Evolutionary conservation across 2,888 invertebrate genomes (phyloP).

Genomic region (Sinotaia quadrata): DNA sequence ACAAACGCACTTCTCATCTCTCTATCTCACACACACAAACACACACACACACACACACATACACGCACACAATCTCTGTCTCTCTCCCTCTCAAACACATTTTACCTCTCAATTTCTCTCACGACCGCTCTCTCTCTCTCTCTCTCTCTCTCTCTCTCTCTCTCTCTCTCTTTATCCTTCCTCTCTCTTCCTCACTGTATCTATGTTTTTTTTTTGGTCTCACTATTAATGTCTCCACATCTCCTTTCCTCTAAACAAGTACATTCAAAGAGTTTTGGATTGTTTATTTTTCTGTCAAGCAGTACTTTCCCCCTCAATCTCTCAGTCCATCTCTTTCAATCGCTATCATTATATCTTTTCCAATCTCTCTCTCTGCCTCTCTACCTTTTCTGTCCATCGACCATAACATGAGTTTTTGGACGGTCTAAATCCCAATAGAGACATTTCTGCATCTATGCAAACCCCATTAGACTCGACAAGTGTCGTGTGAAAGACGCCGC

Average conservation of each 20-base stretch:
- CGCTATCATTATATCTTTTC: background rate
- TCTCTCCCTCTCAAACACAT: background rate
- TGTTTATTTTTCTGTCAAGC: background rate
- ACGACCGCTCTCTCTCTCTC: background rate
- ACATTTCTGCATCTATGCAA: no score
- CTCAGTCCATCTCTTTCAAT: background rate
- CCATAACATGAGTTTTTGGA: no score
- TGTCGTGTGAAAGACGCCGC: no score
- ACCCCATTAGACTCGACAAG: no score
- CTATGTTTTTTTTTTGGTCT: background rate
- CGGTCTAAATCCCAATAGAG: no score
- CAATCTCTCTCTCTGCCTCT: background rate
- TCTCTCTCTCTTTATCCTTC: background rate
- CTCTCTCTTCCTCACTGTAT: background rate
- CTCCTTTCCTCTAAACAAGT: background rate
- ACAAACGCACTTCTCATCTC: no score
- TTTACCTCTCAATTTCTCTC: background rate
- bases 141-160: background rate
- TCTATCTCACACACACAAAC: no score
- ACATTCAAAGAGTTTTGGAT: background rate
- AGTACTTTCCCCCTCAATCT: background rate
- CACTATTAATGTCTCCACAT: background rate
- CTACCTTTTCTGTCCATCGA: background rate
- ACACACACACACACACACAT: no score
- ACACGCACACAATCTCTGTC: no score